Evolutionary conservation across 2,113 vertebrate species (phyloP).

Genomic region (Merops nubicus): DNA sequence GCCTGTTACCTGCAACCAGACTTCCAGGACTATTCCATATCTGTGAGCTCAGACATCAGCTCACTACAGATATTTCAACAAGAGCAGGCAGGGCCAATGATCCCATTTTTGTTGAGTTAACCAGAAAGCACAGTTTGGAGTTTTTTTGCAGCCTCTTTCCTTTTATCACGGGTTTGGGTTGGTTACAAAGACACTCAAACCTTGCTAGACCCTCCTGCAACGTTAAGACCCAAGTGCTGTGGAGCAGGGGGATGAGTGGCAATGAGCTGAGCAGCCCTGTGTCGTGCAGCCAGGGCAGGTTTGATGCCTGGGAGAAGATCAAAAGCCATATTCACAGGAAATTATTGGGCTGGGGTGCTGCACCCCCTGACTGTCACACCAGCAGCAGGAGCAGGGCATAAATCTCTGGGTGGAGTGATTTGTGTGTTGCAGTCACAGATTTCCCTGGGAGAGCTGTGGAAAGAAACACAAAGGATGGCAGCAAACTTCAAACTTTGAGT

Average conservation of each 20-base stretch:
- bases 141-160: background rate
- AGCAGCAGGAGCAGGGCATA: background rate
- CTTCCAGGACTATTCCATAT: background rate
- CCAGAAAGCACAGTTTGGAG: background rate
- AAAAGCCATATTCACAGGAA: background rate
- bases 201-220: background rate
- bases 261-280: rapidly evolving
- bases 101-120: background rate
- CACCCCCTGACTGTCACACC: rapidly evolving
- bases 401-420: background rate
- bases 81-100: background rate
- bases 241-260: background rate
- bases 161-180: background rate
- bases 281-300: background rate
- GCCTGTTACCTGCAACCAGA: background rate
- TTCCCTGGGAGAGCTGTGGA: background rate
- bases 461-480: background rate
- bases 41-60: background rate
- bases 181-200: background rate
- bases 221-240: rapidly evolving
- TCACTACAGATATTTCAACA: background rate
- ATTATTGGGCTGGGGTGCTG: background rate
- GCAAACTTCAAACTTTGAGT: background rate
- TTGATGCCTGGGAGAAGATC: background rate
- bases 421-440: background rate